Evolutionary conservation across 2,888 invertebrate species (phyloP).

Genomic region (Tineola bisselliella): DNA sequence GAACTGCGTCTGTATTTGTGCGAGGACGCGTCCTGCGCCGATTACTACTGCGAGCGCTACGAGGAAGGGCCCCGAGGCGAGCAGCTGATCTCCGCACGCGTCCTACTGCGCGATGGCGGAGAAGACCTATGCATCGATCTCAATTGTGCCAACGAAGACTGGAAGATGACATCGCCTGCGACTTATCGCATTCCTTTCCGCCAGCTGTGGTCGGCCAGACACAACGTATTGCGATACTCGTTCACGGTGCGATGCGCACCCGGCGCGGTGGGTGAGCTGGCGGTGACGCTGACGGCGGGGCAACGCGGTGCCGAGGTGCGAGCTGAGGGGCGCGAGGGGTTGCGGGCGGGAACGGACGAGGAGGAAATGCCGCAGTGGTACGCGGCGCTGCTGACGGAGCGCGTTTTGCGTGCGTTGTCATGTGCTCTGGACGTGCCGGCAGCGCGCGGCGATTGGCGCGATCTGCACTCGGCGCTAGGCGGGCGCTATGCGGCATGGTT

Average conservation of each 20-base stretch:
- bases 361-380: neutral
- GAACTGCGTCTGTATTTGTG: slow-evolving; percentile 91
- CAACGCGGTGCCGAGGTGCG: neutral
- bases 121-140: slow-evolving; percentile 83
- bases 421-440: slow-evolving; percentile 87
- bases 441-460: slow-evolving; percentile 95
- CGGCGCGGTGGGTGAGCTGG: slow-evolving; percentile 37
- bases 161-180: slow-evolving; percentile 72
- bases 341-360: neutral
- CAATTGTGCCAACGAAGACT: slow-evolving; percentile 75
- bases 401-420: slow-evolving; percentile 23
- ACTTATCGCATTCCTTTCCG: slow-evolving; percentile 91
- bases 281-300: neutral
- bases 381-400: neutral
- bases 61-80: slow-evolving; percentile 84
- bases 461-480: slow-evolving; percentile 90
- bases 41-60: slow-evolving; percentile 85
- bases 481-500: slow-evolving; percentile 97
- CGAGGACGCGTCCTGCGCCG: slow-evolving; percentile 94
- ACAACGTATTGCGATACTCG: slow-evolving; percentile 85
- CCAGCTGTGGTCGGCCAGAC: slow-evolving; percentile 76
- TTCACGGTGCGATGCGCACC: slow-evolving; percentile 93
- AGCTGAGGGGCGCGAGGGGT: neutral
- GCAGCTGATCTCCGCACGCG: slow-evolving; percentile 86
- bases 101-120: slow-evolving; percentile 90